Base-by-base conservation (phyloP, 2,797 vertebrate genomes). In the Schizopygopsis malacanthus region DNA sequence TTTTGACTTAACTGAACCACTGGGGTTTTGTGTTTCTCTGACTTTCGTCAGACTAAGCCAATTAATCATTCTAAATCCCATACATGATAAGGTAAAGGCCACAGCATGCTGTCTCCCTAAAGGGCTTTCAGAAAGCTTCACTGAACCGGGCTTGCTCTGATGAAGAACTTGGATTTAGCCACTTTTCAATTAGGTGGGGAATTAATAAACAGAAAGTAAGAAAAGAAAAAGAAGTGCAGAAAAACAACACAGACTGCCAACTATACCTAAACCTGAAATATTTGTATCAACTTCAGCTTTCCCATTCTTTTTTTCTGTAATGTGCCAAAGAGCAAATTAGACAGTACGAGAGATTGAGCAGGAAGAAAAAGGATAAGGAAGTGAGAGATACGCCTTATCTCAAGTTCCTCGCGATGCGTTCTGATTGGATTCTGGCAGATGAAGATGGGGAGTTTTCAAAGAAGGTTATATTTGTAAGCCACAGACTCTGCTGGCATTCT, bases 381-480 rank as follows among this genome's bases (percentile, higher is more conserved):
- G 25, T 69, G 50, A 65, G 79, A 85, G 47, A 83, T 47, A 20
- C 20, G 47, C 92, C 92, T 93, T 87, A 93, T 93, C 93, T 92
- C 81, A 71, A 75, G 84, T 86, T 81, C 90, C 88, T 89, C 90
- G 85, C 77, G 87, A 91, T 69, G 82, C 54, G 10, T 39, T 1
- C 87, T 92, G 92, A 94, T 93, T 94, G 92, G 92, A 84, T 89
- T 15, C 82, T 92, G 89, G 89, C 92, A 92, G 91, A 92, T 89
- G 87, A 92, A 92, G 87, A 90, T 92, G 89, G 90, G 90, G 92
- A 94, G 93, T 94, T 93, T 93, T 93, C 93, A 87, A 91, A 88
- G 92, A 91, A 92, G 91, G 91, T 93, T 92, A 47, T 80, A 91
- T 92, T 93, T 92, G 91, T 91, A 89, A 91, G 91, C 83, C 79